phyloP scores from a whole-genome alignment of 1,140 invertebrate species.

The Lepeophtheirus salmonis region DNA sequence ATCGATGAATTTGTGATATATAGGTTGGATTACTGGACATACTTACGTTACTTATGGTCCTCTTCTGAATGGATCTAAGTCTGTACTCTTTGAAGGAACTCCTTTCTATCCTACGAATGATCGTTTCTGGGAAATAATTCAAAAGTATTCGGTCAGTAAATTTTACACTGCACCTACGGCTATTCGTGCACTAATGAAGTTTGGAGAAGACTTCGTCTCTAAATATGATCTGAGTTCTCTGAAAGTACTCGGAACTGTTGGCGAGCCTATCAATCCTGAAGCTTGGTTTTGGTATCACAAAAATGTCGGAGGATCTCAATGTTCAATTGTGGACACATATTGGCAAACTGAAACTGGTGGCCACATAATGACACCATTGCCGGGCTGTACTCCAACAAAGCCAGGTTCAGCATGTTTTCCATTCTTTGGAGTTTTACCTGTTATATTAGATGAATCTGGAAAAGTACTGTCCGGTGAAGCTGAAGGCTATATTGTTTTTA shows the following conservation, averaged over 20 bases:
- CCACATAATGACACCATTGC: constrained; percentile 79
- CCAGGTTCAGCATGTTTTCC: constrained; percentile 48
- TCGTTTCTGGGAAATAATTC: constrained; percentile 55
- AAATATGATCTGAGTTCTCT: constrained; percentile 42
- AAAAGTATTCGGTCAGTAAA: constrained; percentile 84
- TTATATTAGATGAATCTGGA: constrained; percentile 67
- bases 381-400: constrained; percentile 84
- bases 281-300: constrained; percentile 95
- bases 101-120: constrained; percentile 65
- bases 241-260: constrained; percentile 74
- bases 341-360: constrained; percentile 92
- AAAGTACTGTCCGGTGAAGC: constrained; percentile 63
- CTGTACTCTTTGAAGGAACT: constrained; percentile 44
- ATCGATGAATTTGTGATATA: background rate
- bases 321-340: constrained; percentile 87
- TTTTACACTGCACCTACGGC: constrained; percentile 98
- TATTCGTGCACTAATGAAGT: constrained; percentile 85
- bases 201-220: constrained; percentile 31
- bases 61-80: constrained; percentile 76
- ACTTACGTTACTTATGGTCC: constrained; percentile 90
- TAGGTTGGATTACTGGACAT: constrained; percentile 37
- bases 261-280: constrained; percentile 93
- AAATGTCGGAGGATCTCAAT: constrained; percentile 34
- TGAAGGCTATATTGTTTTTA: constrained; percentile 84
- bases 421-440: constrained; percentile 85